phyloP scores from a whole-genome alignment of 1,140 invertebrate genomes.

The Temnothorax curvispinosus region DNA sequence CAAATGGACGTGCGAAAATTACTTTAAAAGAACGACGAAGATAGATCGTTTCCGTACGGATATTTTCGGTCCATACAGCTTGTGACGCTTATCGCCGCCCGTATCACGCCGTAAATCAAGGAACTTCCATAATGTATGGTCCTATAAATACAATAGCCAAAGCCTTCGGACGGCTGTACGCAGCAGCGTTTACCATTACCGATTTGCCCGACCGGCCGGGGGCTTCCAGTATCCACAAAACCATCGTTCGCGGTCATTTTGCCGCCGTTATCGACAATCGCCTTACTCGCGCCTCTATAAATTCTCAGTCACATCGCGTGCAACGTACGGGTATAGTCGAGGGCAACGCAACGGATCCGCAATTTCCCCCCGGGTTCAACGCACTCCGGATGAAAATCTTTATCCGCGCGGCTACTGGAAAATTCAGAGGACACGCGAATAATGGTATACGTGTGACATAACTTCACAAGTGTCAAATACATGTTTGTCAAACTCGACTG shows the following conservation, averaged over 20 bases:
- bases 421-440: conserved; percentile 20
- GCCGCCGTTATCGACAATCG: conserved; percentile 47
- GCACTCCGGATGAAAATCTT: conserved; percentile 16
- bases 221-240: conserved; percentile 33
- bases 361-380: conserved; percentile 35
- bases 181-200: conserved; percentile 33
- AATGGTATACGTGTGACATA: too few relatives aligned
- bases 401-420: conserved; percentile 1
- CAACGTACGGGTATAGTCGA: neutral
- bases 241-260: conserved; percentile 50
- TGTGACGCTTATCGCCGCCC: conserved; percentile 22
- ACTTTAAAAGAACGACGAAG: conserved; percentile 50
- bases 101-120: conserved; percentile 41
- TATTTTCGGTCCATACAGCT: conserved; percentile 40
- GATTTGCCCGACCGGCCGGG: neutral
- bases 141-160: conserved; percentile 40
- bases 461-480: neutral
- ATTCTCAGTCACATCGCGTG: conserved; percentile 42
- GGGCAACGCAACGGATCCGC: conserved; percentile 37
- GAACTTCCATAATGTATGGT: conserved; percentile 35
- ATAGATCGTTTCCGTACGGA: conserved; percentile 29
- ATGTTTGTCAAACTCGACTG: neutral
- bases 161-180: neutral
- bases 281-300: conserved; percentile 50
- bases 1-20: conserved; percentile 42